phyloP scores from a whole-genome alignment of 2,888 invertebrate species.

The Oithona nana region DNA sequence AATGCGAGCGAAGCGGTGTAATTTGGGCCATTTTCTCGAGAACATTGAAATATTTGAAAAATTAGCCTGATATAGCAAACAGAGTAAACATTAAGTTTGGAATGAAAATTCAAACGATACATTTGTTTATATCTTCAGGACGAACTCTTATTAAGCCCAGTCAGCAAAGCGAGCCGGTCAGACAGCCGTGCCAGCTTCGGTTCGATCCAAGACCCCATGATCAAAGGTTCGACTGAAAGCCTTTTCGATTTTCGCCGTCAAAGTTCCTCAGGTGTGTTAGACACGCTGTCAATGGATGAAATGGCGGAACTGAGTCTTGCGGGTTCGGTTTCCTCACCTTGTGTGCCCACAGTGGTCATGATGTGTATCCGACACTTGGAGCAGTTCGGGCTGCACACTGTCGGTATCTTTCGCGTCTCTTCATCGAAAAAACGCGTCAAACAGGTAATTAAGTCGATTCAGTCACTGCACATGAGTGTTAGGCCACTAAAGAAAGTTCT shows the following conservation, averaged over 20 bases:
- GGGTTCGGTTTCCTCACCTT: constrained; percentile 34
- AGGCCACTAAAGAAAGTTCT: too few species aligned
- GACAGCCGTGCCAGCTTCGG: constrained; percentile 53
- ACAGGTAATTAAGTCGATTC: too few species aligned
- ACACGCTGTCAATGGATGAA: constrained; percentile 30
- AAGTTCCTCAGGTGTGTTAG: constrained; percentile 26
- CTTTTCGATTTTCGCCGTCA: constrained; percentile 21
- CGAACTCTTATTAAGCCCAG: background rate
- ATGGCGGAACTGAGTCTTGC: constrained; percentile 25
- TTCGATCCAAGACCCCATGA: constrained; percentile 32
- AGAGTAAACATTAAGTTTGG: too few species aligned
- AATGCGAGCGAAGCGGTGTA: too few species aligned
- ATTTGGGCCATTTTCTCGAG: too few species aligned
- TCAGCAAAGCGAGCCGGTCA: constrained; percentile 4
- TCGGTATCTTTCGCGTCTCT: constrained; percentile 79
- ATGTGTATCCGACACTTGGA: constrained; percentile 65
- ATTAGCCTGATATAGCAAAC: too few species aligned
- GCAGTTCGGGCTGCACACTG: constrained; percentile 54
- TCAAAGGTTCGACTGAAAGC: constrained; percentile 21
- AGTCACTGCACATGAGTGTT: too few species aligned
- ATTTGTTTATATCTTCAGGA: too few species aligned
- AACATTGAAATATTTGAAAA: too few species aligned
- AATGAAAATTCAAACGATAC: too few species aligned
- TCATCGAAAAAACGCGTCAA: constrained; percentile 76
- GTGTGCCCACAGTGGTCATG: constrained; percentile 52